Conservation (phyloP, 23 tunicate species). For the Halocynthia roretzi region DNA sequence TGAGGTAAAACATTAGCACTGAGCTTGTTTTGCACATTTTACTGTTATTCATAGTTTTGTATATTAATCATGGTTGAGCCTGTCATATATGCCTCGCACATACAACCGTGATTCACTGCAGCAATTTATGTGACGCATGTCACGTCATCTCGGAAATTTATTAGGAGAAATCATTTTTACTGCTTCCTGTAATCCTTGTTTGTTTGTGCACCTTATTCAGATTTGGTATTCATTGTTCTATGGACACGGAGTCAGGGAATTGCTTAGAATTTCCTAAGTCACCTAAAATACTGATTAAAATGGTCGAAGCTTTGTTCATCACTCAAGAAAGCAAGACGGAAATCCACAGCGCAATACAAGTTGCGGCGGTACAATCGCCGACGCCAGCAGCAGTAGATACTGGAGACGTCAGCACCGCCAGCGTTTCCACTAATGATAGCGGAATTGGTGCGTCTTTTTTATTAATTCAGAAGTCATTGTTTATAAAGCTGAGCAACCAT, state of each 20-base stretch:
- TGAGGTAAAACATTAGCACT: too few species aligned
- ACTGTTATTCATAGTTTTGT: too few species aligned
- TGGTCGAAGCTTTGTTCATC: conserved; percentile 26
- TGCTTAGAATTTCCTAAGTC: conserved; percentile 58
- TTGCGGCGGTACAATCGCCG: background rate
- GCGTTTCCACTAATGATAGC: conserved; percentile 32
- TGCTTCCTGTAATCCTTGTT: too few species aligned
- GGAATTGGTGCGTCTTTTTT: conserved; percentile 26
- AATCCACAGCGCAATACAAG: background rate
- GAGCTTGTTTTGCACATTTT: too few species aligned
- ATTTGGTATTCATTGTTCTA: conserved; percentile 61
- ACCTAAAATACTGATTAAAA: conserved; percentile 35
- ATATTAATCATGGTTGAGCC: too few species aligned
- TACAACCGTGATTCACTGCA: too few species aligned
- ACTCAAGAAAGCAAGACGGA: conserved; percentile 1
- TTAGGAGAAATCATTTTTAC: too few species aligned
- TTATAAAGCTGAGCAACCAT: too few species aligned
- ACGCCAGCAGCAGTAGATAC: background rate
- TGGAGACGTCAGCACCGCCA: conserved; percentile 9
- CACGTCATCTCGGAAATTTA: too few species aligned
- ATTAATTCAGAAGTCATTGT: background rate
- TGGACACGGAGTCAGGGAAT: conserved; percentile 37
- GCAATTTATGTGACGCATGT: too few species aligned
- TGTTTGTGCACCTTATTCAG: background rate
- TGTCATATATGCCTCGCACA: too few species aligned